These are phyloP conservation scores for Melanaphis sacchari DNA, from an alignment of 1,140 invertebrate genomes.

Conservation along the genomic window DNA sequence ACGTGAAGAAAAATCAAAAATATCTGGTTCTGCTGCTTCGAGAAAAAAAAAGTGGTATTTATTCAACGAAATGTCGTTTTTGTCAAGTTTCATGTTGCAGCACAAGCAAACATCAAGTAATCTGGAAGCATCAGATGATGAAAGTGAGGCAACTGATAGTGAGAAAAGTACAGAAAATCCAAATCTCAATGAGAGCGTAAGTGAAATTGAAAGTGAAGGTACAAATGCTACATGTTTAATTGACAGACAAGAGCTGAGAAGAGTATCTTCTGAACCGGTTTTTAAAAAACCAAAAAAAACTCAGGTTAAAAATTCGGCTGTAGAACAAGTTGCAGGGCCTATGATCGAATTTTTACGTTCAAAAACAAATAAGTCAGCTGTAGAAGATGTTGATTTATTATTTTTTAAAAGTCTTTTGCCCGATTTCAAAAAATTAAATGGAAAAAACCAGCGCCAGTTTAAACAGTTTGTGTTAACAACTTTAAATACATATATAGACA, in stretches of 20 bases:
- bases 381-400: no score
- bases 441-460: no score
- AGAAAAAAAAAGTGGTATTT: constrained; percentile 20
- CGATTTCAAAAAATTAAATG: no score
- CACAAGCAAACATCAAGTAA: neutral
- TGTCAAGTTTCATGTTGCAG: neutral
- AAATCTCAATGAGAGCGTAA: neutral
- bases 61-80: constrained; percentile 19
- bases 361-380: no score
- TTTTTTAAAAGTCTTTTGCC: no score
- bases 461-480: neutral
- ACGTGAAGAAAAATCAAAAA: constrained; percentile 15
- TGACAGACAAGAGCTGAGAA: no score
- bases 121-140: constrained; percentile 16
- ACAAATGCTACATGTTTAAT: neutral
- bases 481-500: no score
- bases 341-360: no score
- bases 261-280: no score
- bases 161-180: neutral
- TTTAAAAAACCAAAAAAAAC: no score
- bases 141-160: neutral
- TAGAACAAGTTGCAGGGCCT: neutral
- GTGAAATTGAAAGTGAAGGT: neutral
- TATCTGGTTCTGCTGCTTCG: neutral
- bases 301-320: no score